Percentiles rank a stretch among this genome's conserved stretches.
Conservation (phyloP, 2,888 invertebrate genomes). For the Xestia xanthographa region DNA sequence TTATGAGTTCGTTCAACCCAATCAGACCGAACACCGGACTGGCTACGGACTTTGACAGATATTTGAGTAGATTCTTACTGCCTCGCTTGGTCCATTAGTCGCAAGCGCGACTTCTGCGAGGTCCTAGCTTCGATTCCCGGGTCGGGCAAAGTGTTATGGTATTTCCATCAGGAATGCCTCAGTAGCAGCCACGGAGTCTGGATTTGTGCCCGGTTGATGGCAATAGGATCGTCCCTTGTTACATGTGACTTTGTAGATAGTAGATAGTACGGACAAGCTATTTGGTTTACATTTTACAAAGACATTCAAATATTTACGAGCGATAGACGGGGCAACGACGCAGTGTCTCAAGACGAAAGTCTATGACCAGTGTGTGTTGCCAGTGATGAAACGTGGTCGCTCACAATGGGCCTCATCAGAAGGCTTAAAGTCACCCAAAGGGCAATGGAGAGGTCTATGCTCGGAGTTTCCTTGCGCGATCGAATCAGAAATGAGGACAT, state of each 20-base stretch:
- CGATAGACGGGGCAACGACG: too few species aligned
- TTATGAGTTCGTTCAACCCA: background rate
- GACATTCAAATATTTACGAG: too few species aligned
- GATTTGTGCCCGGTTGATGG: background rate
- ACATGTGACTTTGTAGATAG: background rate
- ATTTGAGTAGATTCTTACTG: background rate
- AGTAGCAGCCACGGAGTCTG: background rate
- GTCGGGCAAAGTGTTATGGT: background rate
- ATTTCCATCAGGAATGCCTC: background rate
- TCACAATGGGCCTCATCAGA: too few species aligned
- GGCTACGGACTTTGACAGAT: background rate
- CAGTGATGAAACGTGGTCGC: too few species aligned
- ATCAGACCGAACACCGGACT: background rate
- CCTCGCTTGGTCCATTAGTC: background rate
- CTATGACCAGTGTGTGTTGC: too few species aligned
- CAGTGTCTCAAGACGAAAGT: too few species aligned
- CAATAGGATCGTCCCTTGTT: background rate
- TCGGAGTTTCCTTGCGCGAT: too few species aligned
- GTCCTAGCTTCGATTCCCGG: background rate
- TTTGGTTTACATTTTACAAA: too few species aligned
- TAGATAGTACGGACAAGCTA: too few species aligned
- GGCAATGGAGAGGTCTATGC: too few species aligned
- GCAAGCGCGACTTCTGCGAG: background rate
- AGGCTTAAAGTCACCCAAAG: too few species aligned
- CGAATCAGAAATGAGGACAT: too few species aligned